Evolutionary conservation across 2,113 vertebrate species (phyloP), one percentile per base, ranked within the genome.

Genomic region (Bothrops jararaca): DNA sequence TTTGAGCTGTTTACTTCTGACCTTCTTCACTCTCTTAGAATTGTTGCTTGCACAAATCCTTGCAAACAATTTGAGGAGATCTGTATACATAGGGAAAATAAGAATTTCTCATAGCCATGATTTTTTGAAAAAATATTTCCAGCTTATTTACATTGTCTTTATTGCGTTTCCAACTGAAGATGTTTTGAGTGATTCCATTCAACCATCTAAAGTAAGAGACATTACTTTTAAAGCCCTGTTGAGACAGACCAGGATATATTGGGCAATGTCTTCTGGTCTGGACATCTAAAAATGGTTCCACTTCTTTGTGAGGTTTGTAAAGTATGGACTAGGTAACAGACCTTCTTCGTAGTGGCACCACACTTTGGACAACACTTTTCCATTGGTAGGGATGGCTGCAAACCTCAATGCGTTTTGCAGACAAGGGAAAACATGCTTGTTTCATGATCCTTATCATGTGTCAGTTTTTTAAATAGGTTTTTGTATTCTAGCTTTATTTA

Each of bases 61-160:
- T 86, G 92, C 52, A 90, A 90, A 86, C 60, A 80, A 92, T 86
- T 45, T 80, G 45, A 60, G 22, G 53, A 60, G n/a, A 22, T 64
- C 89, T 34, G 42, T 8, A 29, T 42, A 52, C 48, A 50, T 53
- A 26, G 18, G 39, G 86, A 64, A 69, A 54, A n/a, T 34, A 88
- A 85, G 92, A 95, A 94, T 86, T 92, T 94, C 88, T 74, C 58
- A 52, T 74, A 15, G 89, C 91, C 86, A 10, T 91, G 24, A n/a
- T 95, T 64, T 1, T 64, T 91, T 92, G 86, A 24, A 90, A 93
- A 93, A 95, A 89, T 0, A 90, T 26, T 93, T 96, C 45, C 48
- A 0, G 0, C 86, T 90, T 94, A 90, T 89, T 90, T 86, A 69
- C 93, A 93, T 93, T 94, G 56, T 24, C 15, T 53, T 91, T 88